A percentile compares a stretch with the other conserved stretches of the same genome.
phyloP scores from a whole-genome alignment of 1,140 invertebrate species.

The Drosophila sulfurigaster region DNA sequence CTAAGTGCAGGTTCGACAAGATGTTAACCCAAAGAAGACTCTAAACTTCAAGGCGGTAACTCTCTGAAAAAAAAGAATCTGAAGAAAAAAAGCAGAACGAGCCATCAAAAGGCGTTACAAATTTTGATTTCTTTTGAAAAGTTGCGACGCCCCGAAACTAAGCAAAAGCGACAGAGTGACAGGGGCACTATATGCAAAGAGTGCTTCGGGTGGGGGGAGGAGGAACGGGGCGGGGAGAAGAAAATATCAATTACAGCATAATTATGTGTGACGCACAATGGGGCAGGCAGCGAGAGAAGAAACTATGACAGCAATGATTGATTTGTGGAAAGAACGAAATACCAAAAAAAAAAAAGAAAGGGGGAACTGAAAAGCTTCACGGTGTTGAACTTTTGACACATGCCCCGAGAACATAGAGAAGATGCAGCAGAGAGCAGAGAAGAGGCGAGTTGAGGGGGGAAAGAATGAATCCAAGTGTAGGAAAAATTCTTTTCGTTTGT shows the following conservation, averaged over 20 bases:
- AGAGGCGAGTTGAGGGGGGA: not conserved
- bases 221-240: constrained; percentile 16
- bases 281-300: not conserved
- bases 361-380: constrained; percentile 34
- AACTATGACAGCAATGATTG: constrained; percentile 77
- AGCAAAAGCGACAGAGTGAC: constrained; percentile 32
- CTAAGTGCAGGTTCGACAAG: constrained; percentile 64
- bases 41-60: constrained; percentile 14
- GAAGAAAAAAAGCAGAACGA: constrained; percentile 46
- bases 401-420: not conserved
- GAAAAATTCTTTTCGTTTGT: constrained; percentile 75
- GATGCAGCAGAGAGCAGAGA: not conserved
- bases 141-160: constrained; percentile 62
- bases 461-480: constrained; percentile 1
- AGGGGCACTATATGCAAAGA: not conserved
- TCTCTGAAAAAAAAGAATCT: constrained; percentile 18
- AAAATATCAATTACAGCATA: constrained; percentile 83
- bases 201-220: not conserved
- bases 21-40: constrained; percentile 28
- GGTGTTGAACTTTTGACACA: constrained; percentile 51
- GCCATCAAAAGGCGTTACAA: constrained; percentile 81
- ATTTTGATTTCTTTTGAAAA: constrained; percentile 82
- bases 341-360: not conserved
- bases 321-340: constrained; percentile 62
- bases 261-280: constrained; percentile 77